phyloP scores from a whole-genome alignment of 2,113 vertebrate species.

The Phrynosoma blainvillii region DNA sequence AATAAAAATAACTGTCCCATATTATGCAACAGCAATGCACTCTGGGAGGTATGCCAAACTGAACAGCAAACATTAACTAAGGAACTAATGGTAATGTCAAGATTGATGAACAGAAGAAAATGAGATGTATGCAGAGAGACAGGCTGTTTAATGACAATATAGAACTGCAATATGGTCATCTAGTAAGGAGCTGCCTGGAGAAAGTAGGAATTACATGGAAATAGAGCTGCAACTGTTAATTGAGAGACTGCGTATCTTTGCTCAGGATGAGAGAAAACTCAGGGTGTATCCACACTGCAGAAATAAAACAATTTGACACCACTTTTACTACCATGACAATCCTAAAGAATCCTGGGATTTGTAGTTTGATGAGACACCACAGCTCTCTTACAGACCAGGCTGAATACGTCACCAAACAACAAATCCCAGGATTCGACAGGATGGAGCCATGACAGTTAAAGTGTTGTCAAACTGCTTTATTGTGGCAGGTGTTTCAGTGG shows the following conservation, averaged over 20 bases:
- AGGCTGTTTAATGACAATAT: neutral
- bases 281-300: no score
- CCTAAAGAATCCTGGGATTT: no score
- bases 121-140: neutral
- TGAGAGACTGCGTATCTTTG: neutral
- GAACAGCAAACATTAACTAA: constrained; percentile 44
- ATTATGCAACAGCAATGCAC: constrained; percentile 43
- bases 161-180: neutral
- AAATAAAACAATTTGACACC: no score
- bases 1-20: constrained; percentile 47
- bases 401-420: no score
- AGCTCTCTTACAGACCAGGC: no score
- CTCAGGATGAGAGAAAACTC: neutral
- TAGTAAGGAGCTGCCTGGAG: neutral
- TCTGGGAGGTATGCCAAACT: constrained; percentile 39
- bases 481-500: neutral
- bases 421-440: no score
- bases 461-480: no score
- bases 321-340: no score
- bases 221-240: neutral
- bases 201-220: neutral
- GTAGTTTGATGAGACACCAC: no score
- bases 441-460: no score
- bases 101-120: constrained; percentile 42
- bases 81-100: constrained; percentile 29